Evolutionary conservation across 1,140 invertebrate species (phyloP), one percentile per base, ranked within the genome.

Genomic region (Pseudoatta argentina): DNA sequence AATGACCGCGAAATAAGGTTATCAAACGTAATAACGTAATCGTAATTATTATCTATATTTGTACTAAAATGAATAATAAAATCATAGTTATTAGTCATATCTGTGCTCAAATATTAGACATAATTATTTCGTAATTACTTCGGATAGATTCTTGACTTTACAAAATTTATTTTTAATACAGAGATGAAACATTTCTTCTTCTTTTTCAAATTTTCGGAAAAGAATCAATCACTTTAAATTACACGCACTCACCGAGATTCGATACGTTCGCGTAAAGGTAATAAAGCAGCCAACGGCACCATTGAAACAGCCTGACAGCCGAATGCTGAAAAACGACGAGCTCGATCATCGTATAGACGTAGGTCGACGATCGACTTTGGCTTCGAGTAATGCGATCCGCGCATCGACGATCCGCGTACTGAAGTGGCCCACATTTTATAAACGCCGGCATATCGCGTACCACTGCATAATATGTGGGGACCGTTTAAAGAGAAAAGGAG

Each of bases 391-490:
- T 64, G 77, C 59, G 86, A 85, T 77, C 88, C 87, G 83, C 82
- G 51, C 87, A 87, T 87, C 86, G 76, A 86, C 75, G 83, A 88
- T 51, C 57, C 83, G 85, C 85, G 88, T 61, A 93, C 92, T 92
- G 91, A 91, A 89, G 86, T 92, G 92, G 88, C 88, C 92, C 88
- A 92, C 89, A 93, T 93, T 92, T 93, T 86, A 83, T 83, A 72
- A 72, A 88, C 88, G 71, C 27, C 89, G 77, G 79, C 73, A 51
- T 87, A 91, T 86, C 83, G 77, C 77, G 86, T 82, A 69, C 66
- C 63, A 76, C 88, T 85, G 85, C 88, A 90, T 90, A 90, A 90
- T 79, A 79, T 85, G 88, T 87, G 88, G 72, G 79, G 61, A 73
- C 61, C 72, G 55, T 67, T 27, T 67, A 61, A 72, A 55, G 88